These are phyloP conservation scores for Drosophila insularis DNA, from an alignment of 1,140 invertebrate species.

Conservation along the genomic window DNA sequence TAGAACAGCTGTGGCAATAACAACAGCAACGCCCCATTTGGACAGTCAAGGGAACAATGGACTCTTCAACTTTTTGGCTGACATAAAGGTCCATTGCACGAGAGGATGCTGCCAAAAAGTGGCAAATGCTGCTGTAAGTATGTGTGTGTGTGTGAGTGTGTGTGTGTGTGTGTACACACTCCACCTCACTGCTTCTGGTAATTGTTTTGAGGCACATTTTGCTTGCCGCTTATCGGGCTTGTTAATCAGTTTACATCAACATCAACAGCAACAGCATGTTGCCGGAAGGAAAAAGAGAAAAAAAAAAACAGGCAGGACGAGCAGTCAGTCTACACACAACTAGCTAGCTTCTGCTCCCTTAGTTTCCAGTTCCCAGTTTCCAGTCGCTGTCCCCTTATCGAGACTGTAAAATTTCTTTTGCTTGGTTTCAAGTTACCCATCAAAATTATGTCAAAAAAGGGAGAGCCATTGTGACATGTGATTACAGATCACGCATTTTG, in stretches of 20 bases:
- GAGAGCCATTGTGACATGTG: slow-evolving; percentile 68
- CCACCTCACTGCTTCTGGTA: slow-evolving; percentile 11
- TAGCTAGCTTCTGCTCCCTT: not conserved
- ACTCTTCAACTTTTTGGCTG: not conserved
- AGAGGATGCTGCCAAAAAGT: slow-evolving; percentile 41
- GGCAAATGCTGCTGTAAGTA: slow-evolving; percentile 30
- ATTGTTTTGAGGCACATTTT: slow-evolving; percentile 46
- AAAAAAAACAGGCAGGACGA: slow-evolving; percentile 7
- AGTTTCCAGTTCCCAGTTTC: not conserved
- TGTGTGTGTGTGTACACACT: not conserved
- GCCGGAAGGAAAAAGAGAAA: not conserved
- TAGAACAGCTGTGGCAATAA: slow-evolving; percentile 67
- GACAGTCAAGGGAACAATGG: slow-evolving; percentile 18
- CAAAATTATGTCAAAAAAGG: slow-evolving; percentile 59
- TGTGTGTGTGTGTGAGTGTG: slow-evolving; percentile 1
- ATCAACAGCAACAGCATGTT: slow-evolving; percentile 2
- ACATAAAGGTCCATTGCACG: not conserved
- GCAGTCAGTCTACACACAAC: slow-evolving; percentile 22
- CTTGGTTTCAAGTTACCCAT: slow-evolving; percentile 72
- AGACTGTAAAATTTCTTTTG: slow-evolving; percentile 33
- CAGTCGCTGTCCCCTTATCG: slow-evolving; percentile 30
- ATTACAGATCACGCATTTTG: slow-evolving; percentile 36
- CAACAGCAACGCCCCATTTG: slow-evolving; percentile 32
- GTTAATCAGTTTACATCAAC: slow-evolving; percentile 70
- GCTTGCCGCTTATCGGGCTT: slow-evolving; percentile 64